Base-by-base conservation (phyloP, 2,888 invertebrate genomes). In the Cosmorhoe ocellata region DNA sequence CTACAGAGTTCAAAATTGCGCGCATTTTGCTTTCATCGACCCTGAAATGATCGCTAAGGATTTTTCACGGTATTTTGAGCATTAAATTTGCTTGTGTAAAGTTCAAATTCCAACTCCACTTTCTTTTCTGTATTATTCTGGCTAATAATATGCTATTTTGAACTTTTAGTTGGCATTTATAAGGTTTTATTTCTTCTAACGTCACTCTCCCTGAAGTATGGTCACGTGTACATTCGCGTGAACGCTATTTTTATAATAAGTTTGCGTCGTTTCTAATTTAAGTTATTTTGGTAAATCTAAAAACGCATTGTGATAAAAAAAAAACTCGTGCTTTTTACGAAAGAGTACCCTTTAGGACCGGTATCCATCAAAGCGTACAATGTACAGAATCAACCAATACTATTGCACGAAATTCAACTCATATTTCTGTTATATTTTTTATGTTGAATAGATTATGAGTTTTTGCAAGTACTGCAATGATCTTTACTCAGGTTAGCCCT, bases 191-290 rank as follows among this genome's bases (percentile, higher is more conserved):
- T n/a, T n/a, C n/a, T 18, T 9, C 2, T 46, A 10, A 12, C 27
- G 10, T 6, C 22, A 10, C n/a, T n/a, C n/a, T n/a, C n/a, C n/a
- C 7, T 11, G 34, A 38, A 31, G 32, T 18, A 7, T 18, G 33
- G 42, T 51, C 51, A 52, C 47, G 47, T 52, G 39, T 8, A 36
- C 30, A 38, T 18, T 32, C 27, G n/a, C 8, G 39, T 18, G 27
- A 36, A 28, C 32, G 11, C 31, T 51, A 42, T 46, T 41, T 42
- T 28, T 39, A 27, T 14, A 22, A 13, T 31, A 22, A 40, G 33
- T n/a, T 40, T 36, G 37, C 10, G 42, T 42, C 28, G 28, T 24
- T 38, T 38, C 33, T 38, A 26, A 38, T 33, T 12, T 33, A 40
- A 24, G 18, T 30, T 12, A 36, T 31, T 41, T 24, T 18, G 9